Evolutionary conservation across 2,888 invertebrate species (phyloP), one percentile per base, ranked within the genome.

Genomic region (Sabellastarte sp.): DNA sequence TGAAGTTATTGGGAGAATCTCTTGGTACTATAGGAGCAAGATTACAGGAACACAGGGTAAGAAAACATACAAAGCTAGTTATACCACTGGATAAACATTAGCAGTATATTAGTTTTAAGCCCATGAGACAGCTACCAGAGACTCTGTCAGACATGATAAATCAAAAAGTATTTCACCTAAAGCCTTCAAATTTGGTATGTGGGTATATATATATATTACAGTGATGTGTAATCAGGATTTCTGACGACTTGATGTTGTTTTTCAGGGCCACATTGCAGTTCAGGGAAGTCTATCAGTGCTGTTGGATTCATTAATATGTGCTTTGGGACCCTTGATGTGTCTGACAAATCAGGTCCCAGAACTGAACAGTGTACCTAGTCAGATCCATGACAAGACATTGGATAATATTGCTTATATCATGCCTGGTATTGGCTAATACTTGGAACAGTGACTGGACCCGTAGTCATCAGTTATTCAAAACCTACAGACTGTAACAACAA

Each of bases 341-440:
- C 87, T 96, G 64, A 91, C 93, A 0, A 90, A 91, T 72, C 91
- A 92, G 74, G 86, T 95, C 50, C 92, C 93, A 0, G 90, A 90
- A 74, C 85, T 92, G 41, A 89, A 90, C 74, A 87, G 88, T 81
- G 89, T 87, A 79, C 88, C 76, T 57, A 30, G 28, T 5, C 86
- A 87, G 51, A 87, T 87, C 50, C 81, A 88, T 69, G 74, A 86
- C 77, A 79, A 90, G 75, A 93, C 93, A 41, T 87, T 96, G 61
- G 95, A 96, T 84, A 95, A 95, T 84, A 93, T 95, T 70, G 95
- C 95, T 0, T 96, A 95, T 80, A 91, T 96, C 74, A 96, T 94
- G 93, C 92, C 91, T 2, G 91, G 91, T 2, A 61, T 69, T 20
- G 66, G 66, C 3, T 66, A 41, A 62, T 10, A 41, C 5, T 10